Base-by-base conservation (phyloP, 2,113 vertebrate species). In the Notiomystis cincta region DNA sequence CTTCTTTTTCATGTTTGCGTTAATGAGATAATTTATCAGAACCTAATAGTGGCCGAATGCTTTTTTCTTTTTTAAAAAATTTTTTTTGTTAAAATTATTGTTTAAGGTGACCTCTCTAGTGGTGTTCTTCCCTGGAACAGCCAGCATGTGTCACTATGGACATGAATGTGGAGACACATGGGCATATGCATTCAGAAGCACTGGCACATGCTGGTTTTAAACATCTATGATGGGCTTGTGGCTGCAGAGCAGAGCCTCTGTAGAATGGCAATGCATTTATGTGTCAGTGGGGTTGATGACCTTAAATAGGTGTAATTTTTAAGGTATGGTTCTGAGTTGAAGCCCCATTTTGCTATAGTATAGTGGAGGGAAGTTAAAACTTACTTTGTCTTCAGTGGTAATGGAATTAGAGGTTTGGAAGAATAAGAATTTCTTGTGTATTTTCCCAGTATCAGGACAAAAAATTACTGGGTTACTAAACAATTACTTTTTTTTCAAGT, bases 121-220 rank as follows among this genome's bases (percentile, higher is more conserved):
- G 5, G 21, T 98, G 98, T 48, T 86, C 50, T 98, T 98, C 89
- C 96, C 37, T 6, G 2, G 11, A 75, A 30, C 44, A 57, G 60
- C 97, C 98, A 98, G 98, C 44, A 10, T 96, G 97, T 98, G 98
- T 98, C 98, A 97, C 97, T 98, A 45, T 95, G 97, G 96, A 92
- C 92, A 85, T 88, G 50, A 89, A 62, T 86, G 97, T 85, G 69
- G 71, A 61, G 77, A 72, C 12, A 2, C 47, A 28, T 17, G 51
- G 62, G 44, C 20, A n/a, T 60, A 3, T 9, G 33, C 2, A 0
- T 66, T 72, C 50, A 28, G 92, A 47, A 87, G 48, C 81, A 50
- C 20, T 42, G 89, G 67, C 53, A 87, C 79, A 73, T 48, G 72
- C 83, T 60, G 77, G 70, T 38, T 96, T 96, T 90, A 84, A 83